phyloP scores from a whole-genome alignment of 2,888 invertebrate species.

The Trichopoda pennipes region DNA sequence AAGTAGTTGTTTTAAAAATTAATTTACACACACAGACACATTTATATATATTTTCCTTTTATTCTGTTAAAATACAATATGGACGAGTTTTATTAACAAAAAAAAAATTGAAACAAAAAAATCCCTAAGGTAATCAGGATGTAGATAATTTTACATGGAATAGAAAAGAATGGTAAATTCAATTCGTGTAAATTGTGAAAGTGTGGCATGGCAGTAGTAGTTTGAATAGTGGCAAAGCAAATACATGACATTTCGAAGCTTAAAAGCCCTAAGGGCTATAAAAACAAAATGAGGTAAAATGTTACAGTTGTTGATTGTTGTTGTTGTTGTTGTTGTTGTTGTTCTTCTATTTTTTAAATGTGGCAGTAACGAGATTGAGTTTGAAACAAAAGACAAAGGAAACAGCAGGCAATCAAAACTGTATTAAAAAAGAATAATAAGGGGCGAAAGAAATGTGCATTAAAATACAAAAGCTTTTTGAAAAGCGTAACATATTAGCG shows the following conservation, averaged over 20 bases:
- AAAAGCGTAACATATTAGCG: constrained; percentile 62
- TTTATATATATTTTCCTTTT: constrained; percentile 14
- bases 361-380: constrained; percentile 36
- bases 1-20: constrained; percentile 10
- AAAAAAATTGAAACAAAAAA: constrained; percentile 32
- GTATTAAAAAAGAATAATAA: constrained; percentile 33
- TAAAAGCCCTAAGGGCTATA: constrained; percentile 51
- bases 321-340: no score
- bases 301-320: constrained; percentile 2
- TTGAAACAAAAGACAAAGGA: constrained; percentile 49
- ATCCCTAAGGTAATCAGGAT: constrained; percentile 65
- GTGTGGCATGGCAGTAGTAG: neutral
- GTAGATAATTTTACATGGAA: constrained; percentile 56
- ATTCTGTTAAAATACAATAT: constrained; percentile 58
- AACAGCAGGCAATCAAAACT: constrained; percentile 31
- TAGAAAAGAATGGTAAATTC: constrained; percentile 10
- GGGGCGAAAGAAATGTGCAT: constrained; percentile 18
- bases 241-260: constrained; percentile 65
- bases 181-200: neutral
- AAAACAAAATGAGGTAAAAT: constrained; percentile 44
- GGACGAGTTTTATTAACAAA: constrained; percentile 48
- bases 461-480: constrained; percentile 61
- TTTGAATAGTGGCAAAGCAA: constrained; percentile 12
- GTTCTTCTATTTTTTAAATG: constrained; percentile 7
- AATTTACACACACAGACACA: neutral